Conservation (phyloP, 2,113 vertebrate species). For the Hippocampus abdominalis region DNA sequence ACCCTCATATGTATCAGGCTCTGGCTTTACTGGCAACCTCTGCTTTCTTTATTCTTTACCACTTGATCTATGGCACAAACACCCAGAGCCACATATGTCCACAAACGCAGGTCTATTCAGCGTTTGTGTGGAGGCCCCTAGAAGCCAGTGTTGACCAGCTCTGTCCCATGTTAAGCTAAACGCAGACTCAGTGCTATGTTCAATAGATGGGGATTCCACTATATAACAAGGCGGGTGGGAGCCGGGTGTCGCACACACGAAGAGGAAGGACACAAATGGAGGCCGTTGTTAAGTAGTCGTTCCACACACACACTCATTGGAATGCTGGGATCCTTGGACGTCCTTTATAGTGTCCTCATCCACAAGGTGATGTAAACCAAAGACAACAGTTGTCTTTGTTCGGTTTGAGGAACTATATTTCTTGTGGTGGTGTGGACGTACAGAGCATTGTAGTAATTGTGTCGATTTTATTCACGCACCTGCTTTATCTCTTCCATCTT, state of each 20-base stretch:
- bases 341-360: slow-evolving; percentile 71
- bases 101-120: slow-evolving; percentile 52
- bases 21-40: slow-evolving; percentile 69
- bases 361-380: slow-evolving; percentile 64
- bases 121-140: slow-evolving; percentile 60
- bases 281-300: slow-evolving; percentile 26
- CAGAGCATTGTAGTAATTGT: background rate
- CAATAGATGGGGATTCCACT: slow-evolving; percentile 52
- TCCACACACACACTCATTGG: slow-evolving; percentile 30
- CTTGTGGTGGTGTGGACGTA: background rate
- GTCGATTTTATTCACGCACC: no score
- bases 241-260: slow-evolving; percentile 14
- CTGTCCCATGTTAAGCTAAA: slow-evolving; percentile 45
- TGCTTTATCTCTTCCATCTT: background rate
- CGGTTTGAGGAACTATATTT: background rate
- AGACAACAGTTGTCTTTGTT: background rate
- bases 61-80: slow-evolving; percentile 24
- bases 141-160: slow-evolving; percentile 58
- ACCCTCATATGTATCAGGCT: slow-evolving; percentile 34
- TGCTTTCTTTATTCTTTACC: slow-evolving; percentile 49
- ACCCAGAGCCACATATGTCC: slow-evolving; percentile 10
- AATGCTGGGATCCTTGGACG: slow-evolving; percentile 74
- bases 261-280: slow-evolving; percentile 44
- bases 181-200: slow-evolving; percentile 61
- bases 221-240: slow-evolving; percentile 50